Evolutionary conservation across 2,888 invertebrate species (phyloP), one percentile per base, ranked within the genome.

Genomic region (Aphodius sticticus): DNA sequence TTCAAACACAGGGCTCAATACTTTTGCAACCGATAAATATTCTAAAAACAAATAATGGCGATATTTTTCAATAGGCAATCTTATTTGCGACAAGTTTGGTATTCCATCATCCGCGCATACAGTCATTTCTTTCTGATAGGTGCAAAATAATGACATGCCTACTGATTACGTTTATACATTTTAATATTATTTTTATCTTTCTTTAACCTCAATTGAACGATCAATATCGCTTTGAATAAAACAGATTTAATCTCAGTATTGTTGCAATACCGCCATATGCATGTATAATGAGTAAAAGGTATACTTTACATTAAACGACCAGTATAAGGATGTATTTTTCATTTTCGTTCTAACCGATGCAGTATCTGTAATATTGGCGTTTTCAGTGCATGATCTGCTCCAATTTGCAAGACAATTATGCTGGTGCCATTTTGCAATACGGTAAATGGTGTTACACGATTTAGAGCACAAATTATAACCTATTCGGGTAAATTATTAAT

Each of bases 341-440:
- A 53, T 53, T 53, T 53, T 53, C 12, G 53, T 5, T 9, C 53
- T 53, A 5, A 53, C 53, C 53, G 53, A 53, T 53, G 53, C 53
- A 7, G 53, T 53, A 53, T 53, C 53, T 53, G 53, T 5, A 53
- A 53, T 53, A 53, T 7, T 12, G 53, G 53, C 53, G 53, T 53
- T 53, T 12, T 53, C 53, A 53, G 12, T 53, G 53, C 53, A 53
- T 53, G 53, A 53, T 53, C 53, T 53, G 53, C 53, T 53, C 53
- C 53, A 53, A 53, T 53, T 53, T 53, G 53, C 53, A 53, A 53
- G 53, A 53, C 53, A 53, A 53, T 53, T 53, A 53, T 53, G 53
- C 53, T 7, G 53, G 53, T 53, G 53, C 53, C 53, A 53, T 53
- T 53, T 53, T 53, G 53, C 53, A 53, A 53, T 53, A 53, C 53